These are phyloP conservation scores for Anarhynchus alexandrinus DNA, from an alignment of 2,113 vertebrate species.

Conservation along the genomic window DNA sequence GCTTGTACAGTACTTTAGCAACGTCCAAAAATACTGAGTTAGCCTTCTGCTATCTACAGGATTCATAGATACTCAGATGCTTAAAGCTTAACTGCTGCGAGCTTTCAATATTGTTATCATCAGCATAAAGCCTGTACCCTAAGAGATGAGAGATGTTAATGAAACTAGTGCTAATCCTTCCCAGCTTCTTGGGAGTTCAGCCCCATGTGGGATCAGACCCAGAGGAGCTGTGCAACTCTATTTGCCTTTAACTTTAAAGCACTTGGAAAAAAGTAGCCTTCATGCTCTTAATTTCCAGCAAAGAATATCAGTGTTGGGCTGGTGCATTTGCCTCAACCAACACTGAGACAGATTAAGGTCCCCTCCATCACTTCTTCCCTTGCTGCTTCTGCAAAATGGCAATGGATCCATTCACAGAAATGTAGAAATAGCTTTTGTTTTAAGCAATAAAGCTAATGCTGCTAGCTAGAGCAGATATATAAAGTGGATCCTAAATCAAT, in stretches of 20 bases:
- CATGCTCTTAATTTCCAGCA: background rate
- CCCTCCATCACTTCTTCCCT: background rate
- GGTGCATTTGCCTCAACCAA: background rate
- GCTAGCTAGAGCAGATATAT: background rate
- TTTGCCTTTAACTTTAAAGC: background rate
- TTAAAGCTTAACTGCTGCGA: background rate
- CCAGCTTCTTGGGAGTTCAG: background rate
- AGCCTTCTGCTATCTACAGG: background rate
- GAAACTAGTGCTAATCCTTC: background rate
- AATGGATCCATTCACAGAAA: background rate
- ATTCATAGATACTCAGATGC: background rate
- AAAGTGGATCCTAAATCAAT: slow-evolving; percentile 7
- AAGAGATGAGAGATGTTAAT: background rate
- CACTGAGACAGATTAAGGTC: background rate
- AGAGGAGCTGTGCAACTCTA: background rate
- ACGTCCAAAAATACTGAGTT: background rate
- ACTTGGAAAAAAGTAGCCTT: background rate
- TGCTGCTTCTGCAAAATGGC: background rate
- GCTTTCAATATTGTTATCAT: background rate
- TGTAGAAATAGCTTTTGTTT: background rate
- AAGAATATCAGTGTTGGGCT: background rate
- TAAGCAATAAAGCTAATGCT: background rate
- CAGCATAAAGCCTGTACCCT: background rate
- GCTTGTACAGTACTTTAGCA: background rate
- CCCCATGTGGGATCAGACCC: background rate